Base-by-base conservation (phyloP, 1,140 invertebrate species). In the Probaryconus sp. region DNA sequence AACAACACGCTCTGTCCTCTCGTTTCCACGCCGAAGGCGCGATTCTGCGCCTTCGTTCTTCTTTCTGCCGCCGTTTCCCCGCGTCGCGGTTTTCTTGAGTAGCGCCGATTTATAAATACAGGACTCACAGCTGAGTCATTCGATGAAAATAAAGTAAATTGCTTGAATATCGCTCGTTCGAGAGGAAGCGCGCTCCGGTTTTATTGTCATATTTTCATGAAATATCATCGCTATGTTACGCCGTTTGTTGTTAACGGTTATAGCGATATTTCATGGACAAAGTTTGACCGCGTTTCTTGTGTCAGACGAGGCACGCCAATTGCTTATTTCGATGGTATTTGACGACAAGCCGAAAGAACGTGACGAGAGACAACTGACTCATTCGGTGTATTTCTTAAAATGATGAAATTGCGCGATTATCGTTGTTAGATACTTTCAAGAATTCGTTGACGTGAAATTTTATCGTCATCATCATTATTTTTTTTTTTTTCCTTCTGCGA, bases 31-130 rank as follows among this genome's bases (percentile, higher is more conserved):
- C 26, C 35, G 61, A 68, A 50, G n/a, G n/a, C n/a, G n/a, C 37
- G 64, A 51, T 51, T 56, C 50, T 55, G 42, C 63, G 40, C n/a
- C n/a, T n/a, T n/a, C n/a, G n/a, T n/a, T n/a, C 31, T 42, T 35
- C 24, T 33, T 51, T 26, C 37, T 14, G 45, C 5, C 30, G 11
- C 38, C 43, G 17, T 5, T 16, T 28, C 53, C 13, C 28, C 33
- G 13, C 43, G 30, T n/a, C 55, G 30, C 45, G 38, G 13, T 55
- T 55, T 30, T 70, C 67, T 61, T 42, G 40, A 70, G 42, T 42
- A 70, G 55, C 38, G 38, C 40, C 31, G 42, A 63, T 55, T 71
- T 71, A 71, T 71, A 71, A 71, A 71, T 71, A 71, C 67, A 63
- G 58, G 56, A 71, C 67, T 71, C n/a, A n/a, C 43, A 26, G 48